Percentiles rank a stretch among this genome's conserved stretches.
Evolutionary conservation across 2,113 vertebrate genomes (phyloP).

Genomic region (Cyphomyrus discorhynchus): DNA sequence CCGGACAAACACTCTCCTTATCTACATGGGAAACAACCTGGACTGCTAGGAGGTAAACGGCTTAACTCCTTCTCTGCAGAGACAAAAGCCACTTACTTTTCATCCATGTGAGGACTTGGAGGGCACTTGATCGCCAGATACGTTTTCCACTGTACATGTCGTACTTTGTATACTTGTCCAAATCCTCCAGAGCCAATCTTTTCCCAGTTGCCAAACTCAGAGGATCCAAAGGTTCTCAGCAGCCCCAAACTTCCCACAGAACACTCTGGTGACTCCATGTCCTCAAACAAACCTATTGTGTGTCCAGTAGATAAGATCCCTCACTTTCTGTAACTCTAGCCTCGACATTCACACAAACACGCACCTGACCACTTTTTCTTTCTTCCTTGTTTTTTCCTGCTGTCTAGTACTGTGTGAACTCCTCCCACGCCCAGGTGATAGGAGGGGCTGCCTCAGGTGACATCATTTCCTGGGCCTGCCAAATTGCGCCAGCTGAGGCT

Average conservation of each 20-base stretch:
- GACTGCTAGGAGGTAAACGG: background rate
- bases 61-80: background rate
- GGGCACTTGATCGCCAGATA: slow-evolving; percentile 96
- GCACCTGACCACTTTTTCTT: slow-evolving; percentile 42
- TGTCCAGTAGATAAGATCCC: slow-evolving; percentile 22
- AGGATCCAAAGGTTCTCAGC: slow-evolving; percentile 78
- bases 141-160: slow-evolving; percentile 93
- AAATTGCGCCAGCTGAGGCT: slow-evolving; percentile 24
- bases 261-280: slow-evolving; percentile 71
- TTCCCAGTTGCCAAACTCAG: slow-evolving; percentile 85
- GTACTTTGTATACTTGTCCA: slow-evolving; percentile 95
- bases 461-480: slow-evolving; percentile 62
- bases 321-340: slow-evolving; percentile 26
- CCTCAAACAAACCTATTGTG: slow-evolving; percentile 35
- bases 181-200: slow-evolving; percentile 94
- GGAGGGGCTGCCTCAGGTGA: slow-evolving; percentile 40
- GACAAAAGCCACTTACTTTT: slow-evolving; percentile 72
- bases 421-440: slow-evolving; percentile 68
- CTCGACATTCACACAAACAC: slow-evolving; percentile 36
- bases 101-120: slow-evolving; percentile 87
- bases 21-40: background rate
- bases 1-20: background rate
- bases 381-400: slow-evolving; percentile 56
- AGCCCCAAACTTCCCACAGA: slow-evolving; percentile 79
- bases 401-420: slow-evolving; percentile 35